Conservation (phyloP, 2,797 vertebrate genomes). For the Iguana delicatissima region DNA sequence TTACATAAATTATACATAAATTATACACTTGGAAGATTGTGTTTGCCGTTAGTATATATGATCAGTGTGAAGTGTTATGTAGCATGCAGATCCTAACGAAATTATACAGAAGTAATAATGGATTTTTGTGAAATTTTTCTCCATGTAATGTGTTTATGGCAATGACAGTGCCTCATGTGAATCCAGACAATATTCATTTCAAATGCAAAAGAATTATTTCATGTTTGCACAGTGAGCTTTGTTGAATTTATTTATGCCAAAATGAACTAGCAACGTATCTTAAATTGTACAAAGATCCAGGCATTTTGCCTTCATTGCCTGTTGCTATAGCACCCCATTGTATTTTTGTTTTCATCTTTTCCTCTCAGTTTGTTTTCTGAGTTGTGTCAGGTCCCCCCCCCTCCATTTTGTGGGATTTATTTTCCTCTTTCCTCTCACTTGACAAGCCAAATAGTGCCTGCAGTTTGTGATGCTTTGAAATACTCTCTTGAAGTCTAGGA, state of each 20-base stretch:
- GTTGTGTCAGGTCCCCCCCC: not conserved
- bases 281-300: conserved; percentile 30
- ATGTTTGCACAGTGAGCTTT: not conserved
- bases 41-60: not conserved
- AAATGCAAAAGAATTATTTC: not conserved
- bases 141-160: not conserved
- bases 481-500: not conserved
- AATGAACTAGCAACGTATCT: not conserved
- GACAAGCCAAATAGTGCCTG: not conserved
- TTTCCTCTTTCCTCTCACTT: not conserved
- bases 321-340: conserved; percentile 6
- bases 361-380: not conserved
- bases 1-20: not conserved
- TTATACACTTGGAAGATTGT: too few species aligned
- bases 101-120: not conserved
- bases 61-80: not conserved
- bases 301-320: not conserved
- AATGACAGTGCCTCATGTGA: not conserved
- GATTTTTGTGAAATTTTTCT: not conserved
- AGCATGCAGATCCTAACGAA: not conserved
- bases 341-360: not conserved
- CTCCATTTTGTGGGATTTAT: not conserved
- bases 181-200: conserved; percentile 5
- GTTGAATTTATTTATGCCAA: conserved; percentile 10
- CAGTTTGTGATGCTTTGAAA: conserved; percentile 20